Percentiles rank a stretch among this genome's conserved stretches.
Evolutionary conservation across 2,113 vertebrate genomes (phyloP).

Genomic region (Megalops atlanticus): DNA sequence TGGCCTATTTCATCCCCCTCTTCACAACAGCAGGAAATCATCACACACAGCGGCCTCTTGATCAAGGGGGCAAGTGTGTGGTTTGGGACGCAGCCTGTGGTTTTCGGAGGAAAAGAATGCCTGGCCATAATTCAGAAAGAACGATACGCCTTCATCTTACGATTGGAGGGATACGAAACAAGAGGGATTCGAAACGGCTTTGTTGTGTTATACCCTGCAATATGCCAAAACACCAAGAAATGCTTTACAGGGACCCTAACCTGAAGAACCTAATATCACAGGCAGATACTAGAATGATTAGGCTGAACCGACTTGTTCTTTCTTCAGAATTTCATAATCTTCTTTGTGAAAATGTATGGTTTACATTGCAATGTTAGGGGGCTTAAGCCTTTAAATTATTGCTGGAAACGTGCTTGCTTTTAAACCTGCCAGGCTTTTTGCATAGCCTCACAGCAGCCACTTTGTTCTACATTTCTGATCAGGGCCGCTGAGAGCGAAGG

Average conservation of each 20-base stretch:
- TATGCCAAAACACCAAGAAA: no score
- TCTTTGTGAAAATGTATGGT: no score
- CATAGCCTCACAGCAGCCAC: not conserved
- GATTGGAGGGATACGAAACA: no score
- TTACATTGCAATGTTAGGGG: not conserved
- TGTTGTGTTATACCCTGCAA: no score
- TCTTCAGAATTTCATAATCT: no score
- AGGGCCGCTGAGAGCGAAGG: no score
- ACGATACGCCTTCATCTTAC: no score
- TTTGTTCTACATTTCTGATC: not conserved
- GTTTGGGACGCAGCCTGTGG: not conserved
- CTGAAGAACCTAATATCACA: no score
- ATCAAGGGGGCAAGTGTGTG: not conserved
- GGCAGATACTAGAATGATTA: not conserved
- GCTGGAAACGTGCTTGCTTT: not conserved
- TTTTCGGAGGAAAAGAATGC: no score
- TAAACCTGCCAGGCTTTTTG: not conserved
- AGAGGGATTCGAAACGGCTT: not conserved
- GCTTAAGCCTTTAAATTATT: not conserved
- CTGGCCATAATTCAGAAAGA: no score
- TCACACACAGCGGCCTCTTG: not conserved
- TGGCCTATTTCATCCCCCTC: not conserved
- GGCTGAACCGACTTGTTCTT: no score
- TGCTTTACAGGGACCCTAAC: no score
- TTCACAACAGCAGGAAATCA: not conserved